These are phyloP conservation scores for Saccostrea echinata DNA, from an alignment of 1,140 invertebrate genomes.

Conservation along the genomic window DNA sequence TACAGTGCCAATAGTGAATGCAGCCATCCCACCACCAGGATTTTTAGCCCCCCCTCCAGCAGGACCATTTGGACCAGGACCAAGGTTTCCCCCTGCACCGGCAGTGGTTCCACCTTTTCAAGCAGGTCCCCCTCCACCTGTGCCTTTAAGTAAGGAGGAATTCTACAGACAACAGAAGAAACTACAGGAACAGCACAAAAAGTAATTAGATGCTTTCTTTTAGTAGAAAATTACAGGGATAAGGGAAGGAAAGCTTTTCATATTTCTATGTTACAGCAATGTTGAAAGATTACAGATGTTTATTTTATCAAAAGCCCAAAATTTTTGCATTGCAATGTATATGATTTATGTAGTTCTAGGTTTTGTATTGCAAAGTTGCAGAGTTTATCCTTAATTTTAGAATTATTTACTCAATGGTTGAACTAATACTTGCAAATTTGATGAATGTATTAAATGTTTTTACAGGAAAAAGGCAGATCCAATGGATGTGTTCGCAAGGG, in stretches of 20 bases:
- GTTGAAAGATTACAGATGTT: no score
- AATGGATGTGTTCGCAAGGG: constrained; percentile 90
- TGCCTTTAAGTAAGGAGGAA: constrained; percentile 55
- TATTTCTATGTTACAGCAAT: neutral
- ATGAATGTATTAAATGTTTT: constrained; percentile 81
- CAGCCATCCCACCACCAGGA: constrained; percentile 45
- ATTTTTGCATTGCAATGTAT: neutral
- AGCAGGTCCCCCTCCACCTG: constrained; percentile 16
- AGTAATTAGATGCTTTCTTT: constrained; percentile 36
- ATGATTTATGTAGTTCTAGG: no score
- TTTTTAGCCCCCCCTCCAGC: neutral
- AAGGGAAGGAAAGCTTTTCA: neutral
- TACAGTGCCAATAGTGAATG: constrained; percentile 46
- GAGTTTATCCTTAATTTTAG: neutral
- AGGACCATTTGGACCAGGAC: constrained; percentile 2
- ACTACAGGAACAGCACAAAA: constrained; percentile 47
- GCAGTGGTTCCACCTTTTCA: constrained; percentile 31
- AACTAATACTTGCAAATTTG: constrained; percentile 56
- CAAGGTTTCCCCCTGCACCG: neutral
- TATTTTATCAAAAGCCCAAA: neutral
- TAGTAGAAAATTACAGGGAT: constrained; percentile 2
- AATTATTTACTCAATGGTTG: neutral
- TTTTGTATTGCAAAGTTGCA: no score
- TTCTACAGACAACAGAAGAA: constrained; percentile 61
- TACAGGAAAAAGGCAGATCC: constrained; percentile 85